These are phyloP conservation scores for Standfussiana lucernea DNA, from an alignment of 2,888 invertebrate species.

Conservation along the genomic window DNA sequence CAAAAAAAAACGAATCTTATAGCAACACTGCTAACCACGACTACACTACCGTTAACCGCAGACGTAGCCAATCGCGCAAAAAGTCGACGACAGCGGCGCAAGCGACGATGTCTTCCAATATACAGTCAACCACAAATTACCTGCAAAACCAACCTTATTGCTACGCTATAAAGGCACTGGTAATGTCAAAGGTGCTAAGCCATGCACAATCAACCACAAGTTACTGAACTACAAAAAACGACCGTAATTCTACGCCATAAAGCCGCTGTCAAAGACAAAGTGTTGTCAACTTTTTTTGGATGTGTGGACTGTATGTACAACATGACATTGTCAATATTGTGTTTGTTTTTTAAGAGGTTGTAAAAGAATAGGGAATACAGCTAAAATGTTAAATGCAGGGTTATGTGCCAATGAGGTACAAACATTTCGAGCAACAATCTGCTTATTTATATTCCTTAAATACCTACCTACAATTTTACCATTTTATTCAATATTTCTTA, in stretches of 20 bases:
- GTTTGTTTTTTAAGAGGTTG: neutral
- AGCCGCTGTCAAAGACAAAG: neutral
- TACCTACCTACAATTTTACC: no score
- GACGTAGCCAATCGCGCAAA: conserved; percentile 57
- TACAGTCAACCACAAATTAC: neutral
- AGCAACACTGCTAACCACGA: conserved; percentile 17
- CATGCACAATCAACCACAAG: neutral
- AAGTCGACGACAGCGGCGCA: conserved; percentile 43
- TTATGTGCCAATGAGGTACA: neutral
- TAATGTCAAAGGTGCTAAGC: neutral
- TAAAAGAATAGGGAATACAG: neutral
- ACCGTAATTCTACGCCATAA: neutral
- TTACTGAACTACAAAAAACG: neutral
- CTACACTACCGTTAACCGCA: conserved; percentile 52
- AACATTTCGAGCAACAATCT: neutral
- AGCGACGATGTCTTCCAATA: conserved; percentile 11
- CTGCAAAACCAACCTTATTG: neutral
- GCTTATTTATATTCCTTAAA: no score
- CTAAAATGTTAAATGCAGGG: neutral
- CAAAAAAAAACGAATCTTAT: conserved; percentile 19
- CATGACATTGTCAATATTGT: conserved; percentile 6
- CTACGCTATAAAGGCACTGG: neutral
- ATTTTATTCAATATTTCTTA: no score
- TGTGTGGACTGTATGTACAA: neutral
- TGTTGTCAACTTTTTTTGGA: neutral